These are phyloP conservation scores for Heliconius melpomene DNA, from an alignment of 1,140 invertebrate species.

Conservation along the genomic window DNA sequence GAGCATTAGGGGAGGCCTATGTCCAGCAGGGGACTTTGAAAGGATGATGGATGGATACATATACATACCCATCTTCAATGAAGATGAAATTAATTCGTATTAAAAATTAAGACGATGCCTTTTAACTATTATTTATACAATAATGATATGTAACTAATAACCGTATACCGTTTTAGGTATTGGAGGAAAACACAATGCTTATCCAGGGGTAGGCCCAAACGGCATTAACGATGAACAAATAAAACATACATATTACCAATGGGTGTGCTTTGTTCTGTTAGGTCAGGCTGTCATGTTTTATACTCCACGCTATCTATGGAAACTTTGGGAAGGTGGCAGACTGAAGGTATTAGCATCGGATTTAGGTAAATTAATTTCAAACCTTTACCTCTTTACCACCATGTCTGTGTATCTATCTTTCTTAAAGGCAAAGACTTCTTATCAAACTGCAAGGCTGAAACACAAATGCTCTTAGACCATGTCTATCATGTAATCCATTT, in stretches of 20 bases:
- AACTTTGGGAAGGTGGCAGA: conserved; percentile 86
- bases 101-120: too few species aligned
- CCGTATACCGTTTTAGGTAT: conserved; percentile 35
- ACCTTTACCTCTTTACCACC: background rate
- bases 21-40: too few species aligned
- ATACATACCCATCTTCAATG: too few species aligned
- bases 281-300: conserved; percentile 91
- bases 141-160: background rate
- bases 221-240: conserved; percentile 81
- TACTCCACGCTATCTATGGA: conserved; percentile 89
- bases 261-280: conserved; percentile 91
- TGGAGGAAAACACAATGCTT: conserved; percentile 62
- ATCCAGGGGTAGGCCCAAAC: conserved; percentile 64
- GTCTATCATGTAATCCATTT: too few species aligned
- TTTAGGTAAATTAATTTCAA: conserved; percentile 47
- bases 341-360: conserved; percentile 65
- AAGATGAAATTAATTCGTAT: too few species aligned
- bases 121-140: too few species aligned
- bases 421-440: too few species aligned
- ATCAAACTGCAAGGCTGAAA: too few species aligned
- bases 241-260: conserved; percentile 93
- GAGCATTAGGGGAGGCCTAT: too few species aligned
- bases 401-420: too few species aligned
- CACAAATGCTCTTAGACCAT: too few species aligned
- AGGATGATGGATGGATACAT: too few species aligned